A percentile compares a stretch with the other conserved stretches of the same genome.
Conservation (phyloP, 1,140 invertebrate species). For the Drosophila novamexicana region DNA sequence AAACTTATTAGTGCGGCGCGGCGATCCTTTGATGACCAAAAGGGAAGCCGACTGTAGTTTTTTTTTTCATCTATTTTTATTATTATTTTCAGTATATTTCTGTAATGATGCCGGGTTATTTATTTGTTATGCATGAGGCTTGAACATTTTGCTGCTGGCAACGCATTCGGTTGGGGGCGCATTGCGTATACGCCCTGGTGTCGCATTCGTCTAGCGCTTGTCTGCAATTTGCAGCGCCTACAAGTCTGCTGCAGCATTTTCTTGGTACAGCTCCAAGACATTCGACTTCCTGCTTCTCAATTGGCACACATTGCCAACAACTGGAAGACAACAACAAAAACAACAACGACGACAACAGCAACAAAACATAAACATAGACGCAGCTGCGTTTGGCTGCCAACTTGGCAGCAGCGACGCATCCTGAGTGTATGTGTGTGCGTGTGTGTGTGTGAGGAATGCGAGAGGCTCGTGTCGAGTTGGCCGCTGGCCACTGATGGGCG, state of each 20-base stretch:
- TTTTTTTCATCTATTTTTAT: slow-evolving; percentile 13
- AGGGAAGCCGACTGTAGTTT: slow-evolving; percentile 9
- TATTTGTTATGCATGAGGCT: slow-evolving; percentile 75
- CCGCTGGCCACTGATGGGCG: slow-evolving; percentile 57
- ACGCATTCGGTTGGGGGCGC: slow-evolving; percentile 35
- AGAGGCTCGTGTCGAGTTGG: slow-evolving; percentile 51
- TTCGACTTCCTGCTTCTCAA: slow-evolving; percentile 22
- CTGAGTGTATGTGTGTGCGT: slow-evolving; percentile 44
- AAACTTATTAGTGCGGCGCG: slow-evolving; percentile 76
- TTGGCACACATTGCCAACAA: slow-evolving; percentile 36
- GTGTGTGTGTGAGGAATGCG: slow-evolving; percentile 49
- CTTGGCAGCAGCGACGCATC: slow-evolving; percentile 74
- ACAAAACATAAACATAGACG: slow-evolving; percentile 72
- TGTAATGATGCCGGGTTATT: slow-evolving; percentile 70
- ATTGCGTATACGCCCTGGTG: slow-evolving; percentile 68
- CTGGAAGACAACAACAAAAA: slow-evolving; percentile 27
- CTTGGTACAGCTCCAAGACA: slow-evolving; percentile 49
- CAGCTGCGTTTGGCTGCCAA: slow-evolving; percentile 62
- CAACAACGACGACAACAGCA: slow-evolving; percentile 14
- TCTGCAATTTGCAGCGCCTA: slow-evolving; percentile 77
- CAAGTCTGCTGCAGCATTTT: slow-evolving; percentile 72
- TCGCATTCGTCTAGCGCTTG: slow-evolving; percentile 56
- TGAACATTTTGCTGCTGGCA: slow-evolving; percentile 12
- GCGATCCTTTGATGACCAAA: slow-evolving; percentile 58
- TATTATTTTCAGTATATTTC: slow-evolving; percentile 15